phyloP scores from a whole-genome alignment of 2,888 invertebrate species.

The Drosophila infuscata region DNA sequence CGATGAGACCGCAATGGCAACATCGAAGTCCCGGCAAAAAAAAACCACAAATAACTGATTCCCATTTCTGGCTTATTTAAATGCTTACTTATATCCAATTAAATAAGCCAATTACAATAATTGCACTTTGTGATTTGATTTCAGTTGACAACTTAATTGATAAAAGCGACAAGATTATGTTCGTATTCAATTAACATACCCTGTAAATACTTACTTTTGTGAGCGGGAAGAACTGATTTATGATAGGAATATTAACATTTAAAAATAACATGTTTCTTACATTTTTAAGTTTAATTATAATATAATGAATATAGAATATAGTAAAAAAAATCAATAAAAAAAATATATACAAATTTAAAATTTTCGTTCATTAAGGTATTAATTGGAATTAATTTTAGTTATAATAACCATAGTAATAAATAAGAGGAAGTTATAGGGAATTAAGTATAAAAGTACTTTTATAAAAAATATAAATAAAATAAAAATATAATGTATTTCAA shows the following conservation, averaged over 20 bases:
- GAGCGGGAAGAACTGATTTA: neutral
- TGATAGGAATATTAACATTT: too few species aligned
- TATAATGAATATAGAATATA: too few species aligned
- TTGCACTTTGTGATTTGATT: slow-evolving; percentile 52
- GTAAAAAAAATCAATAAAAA: neutral
- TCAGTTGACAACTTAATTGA: slow-evolving; percentile 42
- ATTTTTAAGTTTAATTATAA: too few species aligned
- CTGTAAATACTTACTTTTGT: neutral
- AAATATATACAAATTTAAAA: neutral
- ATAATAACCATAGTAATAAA: neutral
- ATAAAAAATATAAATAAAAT: neutral
- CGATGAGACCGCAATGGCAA: slow-evolving; percentile 23
- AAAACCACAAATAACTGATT: slow-evolving; percentile 46
- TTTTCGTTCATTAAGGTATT: neutral
- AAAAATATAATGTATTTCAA: neutral
- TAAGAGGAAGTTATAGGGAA: neutral
- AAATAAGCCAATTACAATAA: slow-evolving; percentile 46
- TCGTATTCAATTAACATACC: slow-evolving; percentile 8
- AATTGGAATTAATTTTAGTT: neutral
- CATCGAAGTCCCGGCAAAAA: neutral
- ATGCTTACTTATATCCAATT: slow-evolving; percentile 43
- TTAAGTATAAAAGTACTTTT: neutral
- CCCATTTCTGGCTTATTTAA: slow-evolving; percentile 31
- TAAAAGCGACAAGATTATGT: slow-evolving; percentile 16
- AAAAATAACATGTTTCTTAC: neutral